phyloP scores from a whole-genome alignment of 2,797 vertebrate species.

The Buceros bicornis region DNA sequence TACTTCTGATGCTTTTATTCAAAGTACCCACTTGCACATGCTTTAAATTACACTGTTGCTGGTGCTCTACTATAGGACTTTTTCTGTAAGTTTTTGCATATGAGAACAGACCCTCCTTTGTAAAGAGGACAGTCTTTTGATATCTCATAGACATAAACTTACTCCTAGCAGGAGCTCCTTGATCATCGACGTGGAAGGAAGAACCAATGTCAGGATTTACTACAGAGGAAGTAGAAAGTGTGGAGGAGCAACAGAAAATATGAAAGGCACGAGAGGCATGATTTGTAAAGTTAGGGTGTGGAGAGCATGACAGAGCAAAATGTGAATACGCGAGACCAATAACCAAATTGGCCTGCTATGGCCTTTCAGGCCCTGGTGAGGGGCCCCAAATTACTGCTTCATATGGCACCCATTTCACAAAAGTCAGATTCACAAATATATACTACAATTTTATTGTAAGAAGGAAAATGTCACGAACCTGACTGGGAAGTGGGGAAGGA shows the following conservation, averaged over 20 bases:
- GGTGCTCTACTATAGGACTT: neutral
- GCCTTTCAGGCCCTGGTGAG: neutral
- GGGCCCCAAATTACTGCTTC: accelerated
- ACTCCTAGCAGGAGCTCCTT: neutral
- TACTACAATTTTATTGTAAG: neutral
- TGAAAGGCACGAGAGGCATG: neutral
- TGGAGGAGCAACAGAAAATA: neutral
- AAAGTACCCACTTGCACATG: neutral
- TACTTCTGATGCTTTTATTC: neutral
- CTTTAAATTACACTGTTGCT: neutral
- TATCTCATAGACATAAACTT: neutral
- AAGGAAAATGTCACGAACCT: neutral
- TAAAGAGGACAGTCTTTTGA: neutral
- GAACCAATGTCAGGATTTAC: neutral
- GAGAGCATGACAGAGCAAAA: neutral
- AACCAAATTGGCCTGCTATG: neutral
- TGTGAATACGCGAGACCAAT: neutral
- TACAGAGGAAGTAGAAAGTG: neutral
- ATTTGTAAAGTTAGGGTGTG: neutral
- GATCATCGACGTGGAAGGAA: neutral
- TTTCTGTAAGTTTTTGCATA: neutral
- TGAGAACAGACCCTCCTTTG: neutral
- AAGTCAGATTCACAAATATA: neutral
- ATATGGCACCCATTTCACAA: neutral
- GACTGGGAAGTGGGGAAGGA: neutral